Percentiles rank a stretch among this genome's conserved stretches.
phyloP scores from a whole-genome alignment of 2,797 vertebrate species.

The Poeciliopsis turneri region DNA sequence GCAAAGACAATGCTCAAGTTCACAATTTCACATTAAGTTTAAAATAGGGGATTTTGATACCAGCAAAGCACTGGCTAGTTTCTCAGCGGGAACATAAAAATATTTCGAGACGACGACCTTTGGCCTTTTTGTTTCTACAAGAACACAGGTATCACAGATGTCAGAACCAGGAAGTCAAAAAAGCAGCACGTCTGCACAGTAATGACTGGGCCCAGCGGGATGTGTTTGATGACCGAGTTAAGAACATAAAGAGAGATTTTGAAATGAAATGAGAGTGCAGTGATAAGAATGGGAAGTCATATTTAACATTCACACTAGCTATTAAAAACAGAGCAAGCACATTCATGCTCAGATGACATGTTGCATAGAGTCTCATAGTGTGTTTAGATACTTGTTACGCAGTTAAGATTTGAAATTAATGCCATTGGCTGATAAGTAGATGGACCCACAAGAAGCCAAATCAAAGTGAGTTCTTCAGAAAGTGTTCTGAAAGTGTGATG shows the following conservation, averaged over 20 bases:
- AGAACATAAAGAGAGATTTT: conserved; percentile 5
- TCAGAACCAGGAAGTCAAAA: conserved; percentile 20
- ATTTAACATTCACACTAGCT: conserved; percentile 40
- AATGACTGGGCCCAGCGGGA: neutral
- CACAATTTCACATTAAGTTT: neutral
- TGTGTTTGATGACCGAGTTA: conserved; percentile 20
- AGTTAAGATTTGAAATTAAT: neutral
- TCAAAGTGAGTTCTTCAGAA: neutral
- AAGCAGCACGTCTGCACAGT: conserved; percentile 29
- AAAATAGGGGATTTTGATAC: conserved; percentile 11
- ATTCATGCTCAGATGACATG: conserved; percentile 13
- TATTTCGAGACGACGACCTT: conserved; percentile 44
- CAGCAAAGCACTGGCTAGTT: conserved; percentile 2
- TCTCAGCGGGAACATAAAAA: conserved; percentile 6
- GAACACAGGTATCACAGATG: conserved; percentile 18
- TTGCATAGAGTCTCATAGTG: conserved; percentile 3
- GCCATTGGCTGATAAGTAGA: conserved; percentile 24
- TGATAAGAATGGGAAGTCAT: conserved; percentile 28
- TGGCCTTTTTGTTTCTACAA: conserved; percentile 26
- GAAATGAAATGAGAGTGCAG: conserved; percentile 31
- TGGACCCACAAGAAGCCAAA: conserved; percentile 15
- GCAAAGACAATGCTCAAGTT: conserved; percentile 14
- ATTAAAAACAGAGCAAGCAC: conserved; percentile 5
- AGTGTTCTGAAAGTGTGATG: conserved; percentile 10
- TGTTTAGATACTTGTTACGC: conserved; percentile 8